Evolutionary conservation across 92 coral and sea anemone genomes (phyloP), one percentile per base, ranked within the genome.

Genomic region (Siderastrea radians): DNA sequence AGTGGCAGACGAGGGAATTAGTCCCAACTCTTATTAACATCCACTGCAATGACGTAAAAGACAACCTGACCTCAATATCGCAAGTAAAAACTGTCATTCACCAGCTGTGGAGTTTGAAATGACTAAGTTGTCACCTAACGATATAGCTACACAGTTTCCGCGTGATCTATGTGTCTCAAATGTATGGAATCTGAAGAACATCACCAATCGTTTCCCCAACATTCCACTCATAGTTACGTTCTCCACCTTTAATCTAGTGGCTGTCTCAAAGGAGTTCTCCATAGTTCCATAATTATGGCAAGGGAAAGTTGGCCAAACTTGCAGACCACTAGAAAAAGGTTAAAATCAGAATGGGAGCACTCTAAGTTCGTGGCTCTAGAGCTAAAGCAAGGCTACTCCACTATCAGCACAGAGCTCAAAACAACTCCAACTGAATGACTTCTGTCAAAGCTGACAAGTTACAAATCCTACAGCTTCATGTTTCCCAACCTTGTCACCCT

Each of bases 401-500:
- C 73, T 45, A 51, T 84, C 88, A 74, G 87, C 79, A 71, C 70
- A 73, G 15, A 14, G 63, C 64, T 84, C 74, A 74, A 59, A 59
- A 62, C 73, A 60, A 84, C 81, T 12, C 74, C 81, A 74, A 84
- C 81, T 60, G 81, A 84, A 84, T 76, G 68, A 68, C 68, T 76
- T 76, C 80, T 75, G 57, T 55, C 59, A 77, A 58, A 75, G 80
- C 69, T 55, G 65, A 60, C 53, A 13, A 46, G 49, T 77, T 77
- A 75, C 63, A 84, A 49, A 82, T 74, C 72, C 75, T 72, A 72
- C 71, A 83, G 87, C 87, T 72, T 72, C 88, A 84, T 59, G 88
- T 84, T 84, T 44, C 81, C 68, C 13, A 59, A 48, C 67, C 52
- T 15, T 57, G 82, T 78, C 71, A 19, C 89, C 68, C 65, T 75